Conservation (phyloP, 2,113 vertebrate species). For the Formicarius rufipectus region DNA sequence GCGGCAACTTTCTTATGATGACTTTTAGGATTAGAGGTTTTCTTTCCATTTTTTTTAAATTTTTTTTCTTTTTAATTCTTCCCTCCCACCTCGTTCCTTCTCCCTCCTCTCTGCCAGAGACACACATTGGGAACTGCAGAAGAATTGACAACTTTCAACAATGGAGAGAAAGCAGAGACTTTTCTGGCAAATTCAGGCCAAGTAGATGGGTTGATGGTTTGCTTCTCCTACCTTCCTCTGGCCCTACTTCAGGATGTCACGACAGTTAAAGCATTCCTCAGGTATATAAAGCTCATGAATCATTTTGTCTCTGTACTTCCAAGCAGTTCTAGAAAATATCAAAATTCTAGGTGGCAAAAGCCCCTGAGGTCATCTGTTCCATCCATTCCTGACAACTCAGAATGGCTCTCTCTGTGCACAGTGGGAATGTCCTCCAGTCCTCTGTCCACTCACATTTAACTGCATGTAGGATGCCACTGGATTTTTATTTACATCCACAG, state of each 20-base stretch:
- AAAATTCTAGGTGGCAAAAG: background rate
- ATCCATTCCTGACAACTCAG: background rate
- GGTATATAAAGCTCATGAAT: background rate
- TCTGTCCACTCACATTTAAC: background rate
- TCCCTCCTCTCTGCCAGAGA: background rate
- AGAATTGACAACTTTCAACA: conserved; percentile 25
- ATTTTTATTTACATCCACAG: background rate
- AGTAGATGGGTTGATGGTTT: conserved; percentile 27
- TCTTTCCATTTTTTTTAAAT: too few species aligned
- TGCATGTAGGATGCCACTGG: background rate
- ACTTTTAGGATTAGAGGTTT: conserved; percentile 44
- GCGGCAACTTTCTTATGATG: conserved; percentile 43
- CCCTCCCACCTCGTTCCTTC: too few species aligned
- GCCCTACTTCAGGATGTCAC: background rate
- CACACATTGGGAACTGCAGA: background rate
- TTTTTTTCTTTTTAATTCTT: rapidly evolving
- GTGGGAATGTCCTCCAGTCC: background rate
- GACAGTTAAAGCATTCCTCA: background rate
- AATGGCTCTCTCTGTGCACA: background rate
- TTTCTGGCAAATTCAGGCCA: background rate
- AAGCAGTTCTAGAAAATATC: background rate
- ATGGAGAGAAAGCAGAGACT: background rate
- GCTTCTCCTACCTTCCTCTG: background rate
- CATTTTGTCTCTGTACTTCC: background rate
- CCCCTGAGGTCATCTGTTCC: background rate